Evolutionary conservation across 2,113 vertebrate genomes (phyloP), one percentile per base, ranked within the genome.

Genomic region (Ptilonorhynchus violaceus): DNA sequence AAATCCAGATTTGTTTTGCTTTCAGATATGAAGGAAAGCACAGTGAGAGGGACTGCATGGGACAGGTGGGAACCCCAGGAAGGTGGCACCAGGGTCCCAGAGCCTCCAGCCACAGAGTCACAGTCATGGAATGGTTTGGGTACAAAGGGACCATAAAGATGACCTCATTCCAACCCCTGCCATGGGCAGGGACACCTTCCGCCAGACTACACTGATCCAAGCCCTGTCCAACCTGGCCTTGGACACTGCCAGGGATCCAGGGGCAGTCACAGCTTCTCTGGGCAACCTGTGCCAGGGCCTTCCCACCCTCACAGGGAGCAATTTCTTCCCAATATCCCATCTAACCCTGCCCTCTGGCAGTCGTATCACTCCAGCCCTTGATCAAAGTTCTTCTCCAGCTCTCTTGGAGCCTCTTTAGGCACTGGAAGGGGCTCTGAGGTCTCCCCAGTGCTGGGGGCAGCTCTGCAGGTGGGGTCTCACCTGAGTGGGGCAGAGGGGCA

Each of bases 11-110:
- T 79, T 2, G 11, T 39, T 90, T 59, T 76, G 37, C 81, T 80
- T 64, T 80, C 30, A 23, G 53, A 12, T 11, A 6, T 6, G 44
- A 66, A 59, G 58, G 41, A 49, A 42, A 41, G 35, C 35, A 28
- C 0, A 1, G 27, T 0, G 9, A 0, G 3, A 70, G 41, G 49
- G 70, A 41, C 44, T 10, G 15, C 0, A 0, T 53, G 66, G 75
- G 42, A 56, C 31, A 52, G 25, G 6, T 1, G 5, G 59, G 66
- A 42, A 14, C 35, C 3, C 20, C 0, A 3, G 3, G 3, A 16
- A 11, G 19, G n/a, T 52, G n/a, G 30, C 50, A 72, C 30, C 0
- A 2, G 7, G 2, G 22, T 52, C 44, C 27, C 49, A 24, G 39
- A 21, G 33, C 30, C 62, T 72, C 41, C 50, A 39, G 50, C 33